A percentile compares a stretch with the other conserved stretches of the same genome.
Evolutionary conservation across 2,888 invertebrate species (phyloP).

Genomic region (Lepidonotus clava): DNA sequence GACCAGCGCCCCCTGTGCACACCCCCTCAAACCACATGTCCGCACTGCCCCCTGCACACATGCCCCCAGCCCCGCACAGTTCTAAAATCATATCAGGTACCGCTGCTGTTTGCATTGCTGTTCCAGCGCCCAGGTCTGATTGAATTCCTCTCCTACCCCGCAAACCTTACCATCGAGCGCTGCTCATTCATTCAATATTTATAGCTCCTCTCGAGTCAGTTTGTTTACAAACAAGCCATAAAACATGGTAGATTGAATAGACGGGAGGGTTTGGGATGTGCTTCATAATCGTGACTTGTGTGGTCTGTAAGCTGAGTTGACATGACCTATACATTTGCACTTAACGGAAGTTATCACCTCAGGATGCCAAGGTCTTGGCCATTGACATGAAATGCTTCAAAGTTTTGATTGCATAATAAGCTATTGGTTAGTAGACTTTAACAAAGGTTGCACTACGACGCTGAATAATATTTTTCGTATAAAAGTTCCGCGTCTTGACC

Average conservation of each 20-base stretch:
- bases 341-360: no score
- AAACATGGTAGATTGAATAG: background rate
- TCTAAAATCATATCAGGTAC: background rate
- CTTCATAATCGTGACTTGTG: no score
- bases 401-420: no score
- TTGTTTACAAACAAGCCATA: slow-evolving; percentile 20
- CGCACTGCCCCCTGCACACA: background rate
- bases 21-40: background rate
- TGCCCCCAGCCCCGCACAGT: background rate
- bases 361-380: no score
- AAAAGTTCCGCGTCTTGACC: no score
- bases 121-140: background rate
- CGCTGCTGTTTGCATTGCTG: background rate
- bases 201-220: background rate
- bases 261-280: background rate
- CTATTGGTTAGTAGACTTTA: no score
- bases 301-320: no score
- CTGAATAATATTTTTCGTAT: no score
- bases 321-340: no score
- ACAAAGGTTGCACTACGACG: no score
- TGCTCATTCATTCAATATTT: slow-evolving; percentile 17
- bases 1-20: background rate
- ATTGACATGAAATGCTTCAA: no score
- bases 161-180: background rate
- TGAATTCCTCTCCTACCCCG: slow-evolving; percentile 1